These are phyloP conservation scores for Dicranocentrus wangi DNA, from an alignment of 2,888 invertebrate genomes.

Conservation along the genomic window DNA sequence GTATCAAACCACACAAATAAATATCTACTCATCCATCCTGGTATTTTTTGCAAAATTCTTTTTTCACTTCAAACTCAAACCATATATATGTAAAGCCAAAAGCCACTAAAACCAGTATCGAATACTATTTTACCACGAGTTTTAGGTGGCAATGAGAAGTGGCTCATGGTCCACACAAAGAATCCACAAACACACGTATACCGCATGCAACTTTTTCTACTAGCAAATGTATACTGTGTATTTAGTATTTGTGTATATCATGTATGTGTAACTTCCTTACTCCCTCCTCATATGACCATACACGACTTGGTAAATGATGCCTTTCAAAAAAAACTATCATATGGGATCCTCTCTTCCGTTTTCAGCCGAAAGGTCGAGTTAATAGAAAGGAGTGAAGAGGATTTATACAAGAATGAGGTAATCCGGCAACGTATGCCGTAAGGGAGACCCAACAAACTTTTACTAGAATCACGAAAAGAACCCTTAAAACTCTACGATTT, in stretches of 20 bases:
- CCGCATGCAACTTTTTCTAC: neutral
- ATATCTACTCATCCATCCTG: neutral
- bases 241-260: too few relatives aligned
- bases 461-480: neutral
- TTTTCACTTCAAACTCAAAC: constrained; percentile 9
- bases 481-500: neutral
- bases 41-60: constrained; percentile 20
- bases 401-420: constrained; percentile 23
- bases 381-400: too few relatives aligned
- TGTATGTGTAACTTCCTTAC: too few relatives aligned
- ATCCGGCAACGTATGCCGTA: constrained; percentile 27
- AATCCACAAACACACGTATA: neutral
- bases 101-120: neutral
- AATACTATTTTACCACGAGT: constrained; percentile 7
- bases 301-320: too few relatives aligned
- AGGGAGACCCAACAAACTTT: constrained; percentile 6
- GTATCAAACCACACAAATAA: neutral
- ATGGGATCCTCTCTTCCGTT: too few relatives aligned
- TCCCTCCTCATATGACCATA: too few relatives aligned
- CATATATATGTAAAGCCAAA: too few relatives aligned
- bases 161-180: constrained; percentile 35
- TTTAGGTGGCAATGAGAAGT: constrained; percentile 47
- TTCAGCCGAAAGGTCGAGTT: too few relatives aligned
- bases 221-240: too few relatives aligned
- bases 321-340: too few relatives aligned